phyloP scores from a whole-genome alignment of 2,113 vertebrate genomes.

The Physeter macrocephalus region DNA sequence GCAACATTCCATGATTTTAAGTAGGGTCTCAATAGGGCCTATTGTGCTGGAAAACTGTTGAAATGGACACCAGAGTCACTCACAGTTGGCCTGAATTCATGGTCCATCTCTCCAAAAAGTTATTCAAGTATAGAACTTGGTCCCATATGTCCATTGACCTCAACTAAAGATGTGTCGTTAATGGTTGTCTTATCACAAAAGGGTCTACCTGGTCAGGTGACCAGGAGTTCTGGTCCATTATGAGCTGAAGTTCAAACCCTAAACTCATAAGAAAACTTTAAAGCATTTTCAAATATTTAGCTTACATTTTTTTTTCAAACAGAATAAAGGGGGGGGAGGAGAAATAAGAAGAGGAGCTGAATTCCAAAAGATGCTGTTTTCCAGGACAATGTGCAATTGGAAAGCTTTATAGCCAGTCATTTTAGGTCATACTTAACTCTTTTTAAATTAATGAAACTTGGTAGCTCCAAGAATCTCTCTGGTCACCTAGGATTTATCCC shows the following conservation, averaged over 20 bases:
- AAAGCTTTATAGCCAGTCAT: conserved; percentile 55
- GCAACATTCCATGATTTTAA: background rate
- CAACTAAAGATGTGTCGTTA: background rate
- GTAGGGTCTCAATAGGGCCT: background rate
- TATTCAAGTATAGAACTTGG: background rate
- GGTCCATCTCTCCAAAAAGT: background rate
- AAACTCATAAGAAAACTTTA: background rate
- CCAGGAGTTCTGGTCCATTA: background rate
- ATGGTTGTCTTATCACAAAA: background rate
- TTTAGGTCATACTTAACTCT: conserved; percentile 38
- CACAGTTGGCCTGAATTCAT: background rate
- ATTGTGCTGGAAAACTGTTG: background rate
- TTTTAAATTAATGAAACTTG: conserved; percentile 61
- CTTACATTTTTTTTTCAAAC: background rate
- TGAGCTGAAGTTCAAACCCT: background rate
- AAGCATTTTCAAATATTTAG: background rate
- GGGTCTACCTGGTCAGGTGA: background rate
- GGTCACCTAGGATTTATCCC: conserved; percentile 62
- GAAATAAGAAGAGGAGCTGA: background rate
- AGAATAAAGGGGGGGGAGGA: background rate
- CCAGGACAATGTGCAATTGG: conserved; percentile 15
- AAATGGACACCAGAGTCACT: background rate
- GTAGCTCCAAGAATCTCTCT: conserved; percentile 51
- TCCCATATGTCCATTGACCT: background rate
- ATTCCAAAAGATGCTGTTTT: conserved; percentile 28